Evolutionary conservation across 2,888 invertebrate species (phyloP).

Genomic region (Hoplodrina blanda): DNA sequence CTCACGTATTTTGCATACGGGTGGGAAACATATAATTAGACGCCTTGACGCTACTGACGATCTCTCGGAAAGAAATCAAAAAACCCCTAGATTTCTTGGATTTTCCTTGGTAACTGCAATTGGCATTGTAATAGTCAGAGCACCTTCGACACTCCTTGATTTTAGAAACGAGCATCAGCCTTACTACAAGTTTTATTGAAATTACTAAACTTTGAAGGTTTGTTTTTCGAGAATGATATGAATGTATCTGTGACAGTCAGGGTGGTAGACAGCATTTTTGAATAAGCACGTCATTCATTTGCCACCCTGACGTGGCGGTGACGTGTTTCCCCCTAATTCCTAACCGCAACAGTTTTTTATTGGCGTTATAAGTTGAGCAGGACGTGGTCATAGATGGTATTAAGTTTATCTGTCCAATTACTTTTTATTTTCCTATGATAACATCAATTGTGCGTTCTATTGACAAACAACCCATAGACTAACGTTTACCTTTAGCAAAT

Average conservation of each 20-base stretch:
- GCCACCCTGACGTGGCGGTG: no score
- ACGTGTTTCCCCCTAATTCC: background rate
- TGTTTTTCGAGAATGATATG: background rate
- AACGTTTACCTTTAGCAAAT: slow-evolving; percentile 17
- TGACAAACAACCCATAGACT: slow-evolving; percentile 33
- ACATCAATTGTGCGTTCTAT: slow-evolving; percentile 32
- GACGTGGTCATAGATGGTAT: background rate
- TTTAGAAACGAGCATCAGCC: background rate
- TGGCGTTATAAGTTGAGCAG: background rate
- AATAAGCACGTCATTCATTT: background rate
- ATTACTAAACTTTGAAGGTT: background rate
- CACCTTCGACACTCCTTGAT: background rate
- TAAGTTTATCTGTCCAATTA: slow-evolving; percentile 34
- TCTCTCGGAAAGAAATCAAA: no score
- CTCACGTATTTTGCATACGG: no score
- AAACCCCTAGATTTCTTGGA: no score
- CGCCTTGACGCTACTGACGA: no score
- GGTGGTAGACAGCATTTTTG: background rate
- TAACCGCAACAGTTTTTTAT: background rate
- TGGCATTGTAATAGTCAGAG: no score
- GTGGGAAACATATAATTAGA: no score
- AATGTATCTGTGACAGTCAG: background rate
- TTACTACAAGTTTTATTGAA: background rate
- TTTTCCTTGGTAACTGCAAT: no score
- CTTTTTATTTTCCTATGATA: slow-evolving; percentile 6